Evolutionary conservation across 2,888 invertebrate genomes (phyloP), one percentile per base, ranked within the genome.

Genomic region (Drosophila merina): DNA sequence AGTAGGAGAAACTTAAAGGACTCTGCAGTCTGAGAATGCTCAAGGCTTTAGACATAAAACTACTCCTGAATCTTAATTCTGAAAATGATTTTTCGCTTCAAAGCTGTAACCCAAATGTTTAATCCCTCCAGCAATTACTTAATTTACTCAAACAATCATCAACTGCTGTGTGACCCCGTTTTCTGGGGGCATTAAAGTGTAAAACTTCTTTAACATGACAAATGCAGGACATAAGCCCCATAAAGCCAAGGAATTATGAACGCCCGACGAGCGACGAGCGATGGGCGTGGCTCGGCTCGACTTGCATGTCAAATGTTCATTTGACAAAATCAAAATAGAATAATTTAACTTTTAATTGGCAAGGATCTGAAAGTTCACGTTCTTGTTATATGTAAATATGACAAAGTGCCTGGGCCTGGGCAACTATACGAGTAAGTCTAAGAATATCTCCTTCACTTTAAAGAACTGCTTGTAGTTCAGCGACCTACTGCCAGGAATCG

Each of bases 321-420:
- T 86, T 76, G 64, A 74, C 68, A 82, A 84, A 82, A 83, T 85
- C 79, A 74, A 78, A 85, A 81, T 82, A 57, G 77, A 75, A 84
- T 82, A 85, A 83, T 83, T 84, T 85, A 84, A 84, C 71, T 84
- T 84, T 85, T 84, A 84, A 84, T 84, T 84, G 83, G 72, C 77
- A 72, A 57, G 74, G 57, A 69, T 69, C 69, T 68, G 54, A 72
- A 82, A 72, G 69, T 78, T 79, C 64, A 66, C 77, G 72, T 75
- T 68, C 50, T 68, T 69, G 62, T 63, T 69, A 14, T 38, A 63
- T 72, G 74, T 56, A 58, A 79, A 72, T 57, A 76, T 40, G 33
- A 44, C 48, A 57, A 69, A 76, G 51, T 20, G 44, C n/a, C 67
- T 31, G 3, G 10, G 6, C n/a, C 31, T 2, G 20, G 20, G 2